Conservation (phyloP, 2,113 vertebrate species). For the Tenrec ecaudatus region DNA sequence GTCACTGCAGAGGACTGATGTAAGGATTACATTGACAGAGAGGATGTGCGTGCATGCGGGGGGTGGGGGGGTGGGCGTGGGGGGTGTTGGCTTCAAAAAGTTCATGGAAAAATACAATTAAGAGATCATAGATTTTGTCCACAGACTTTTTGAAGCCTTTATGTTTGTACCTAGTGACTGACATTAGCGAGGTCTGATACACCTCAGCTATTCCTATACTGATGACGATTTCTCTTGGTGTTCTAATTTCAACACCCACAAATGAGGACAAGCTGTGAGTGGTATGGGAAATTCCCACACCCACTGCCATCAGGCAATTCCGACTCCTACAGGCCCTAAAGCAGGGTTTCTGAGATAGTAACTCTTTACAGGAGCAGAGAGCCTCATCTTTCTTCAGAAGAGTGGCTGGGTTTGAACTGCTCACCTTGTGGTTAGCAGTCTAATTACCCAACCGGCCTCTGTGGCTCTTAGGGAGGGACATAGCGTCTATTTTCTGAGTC, state of each 20-base stretch:
- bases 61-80: too few relatives aligned
- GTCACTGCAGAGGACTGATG: neutral
- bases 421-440: too few relatives aligned
- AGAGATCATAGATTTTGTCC: neutral
- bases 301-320: accelerated
- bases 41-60: too few relatives aligned
- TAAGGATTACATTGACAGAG: neutral
- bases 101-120: neutral
- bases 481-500: too few relatives aligned
- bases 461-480: too few relatives aligned
- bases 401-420: too few relatives aligned
- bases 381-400: too few relatives aligned
- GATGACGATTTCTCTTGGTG: neutral
- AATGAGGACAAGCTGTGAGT: neutral
- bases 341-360: neutral
- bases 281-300: neutral
- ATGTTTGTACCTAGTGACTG: neutral
- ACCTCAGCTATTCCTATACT: neutral
- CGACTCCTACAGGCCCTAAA: neutral
- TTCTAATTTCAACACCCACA: neutral
- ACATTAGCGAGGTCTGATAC: neutral
- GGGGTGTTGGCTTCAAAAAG: too few relatives aligned
- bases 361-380: neutral
- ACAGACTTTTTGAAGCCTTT: too few relatives aligned
- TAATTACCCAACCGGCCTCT: too few relatives aligned